Percentiles rank a stretch among this genome's conserved stretches.
Evolutionary conservation across 2,113 vertebrate species (phyloP).

Genomic region (Arenaria interpres): DNA sequence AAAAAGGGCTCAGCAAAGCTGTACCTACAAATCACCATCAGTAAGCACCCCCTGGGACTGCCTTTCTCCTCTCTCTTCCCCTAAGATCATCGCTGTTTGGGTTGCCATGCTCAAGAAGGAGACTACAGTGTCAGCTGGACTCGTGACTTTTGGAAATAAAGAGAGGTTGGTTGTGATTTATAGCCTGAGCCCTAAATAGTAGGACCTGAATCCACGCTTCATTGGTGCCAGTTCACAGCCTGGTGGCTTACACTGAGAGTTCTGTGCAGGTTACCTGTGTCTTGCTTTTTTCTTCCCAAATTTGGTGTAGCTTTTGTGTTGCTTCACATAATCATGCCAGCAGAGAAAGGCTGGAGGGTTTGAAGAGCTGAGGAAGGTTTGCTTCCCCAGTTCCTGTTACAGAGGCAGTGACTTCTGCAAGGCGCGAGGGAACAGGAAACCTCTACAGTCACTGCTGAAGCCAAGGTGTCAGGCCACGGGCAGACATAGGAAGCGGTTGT

Average conservation of each 20-base stretch:
- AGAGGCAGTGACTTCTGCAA: background rate
- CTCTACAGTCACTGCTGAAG: background rate
- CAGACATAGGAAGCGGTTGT: background rate
- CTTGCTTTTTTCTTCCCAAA: background rate
- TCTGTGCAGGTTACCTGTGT: background rate
- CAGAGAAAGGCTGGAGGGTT: background rate
- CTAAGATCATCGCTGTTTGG: background rate
- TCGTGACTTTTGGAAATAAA: background rate
- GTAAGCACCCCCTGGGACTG: background rate
- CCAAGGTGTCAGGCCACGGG: background rate
- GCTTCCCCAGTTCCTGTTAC: background rate
- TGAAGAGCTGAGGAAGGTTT: background rate
- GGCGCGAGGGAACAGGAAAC: background rate
- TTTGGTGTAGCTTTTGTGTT: background rate
- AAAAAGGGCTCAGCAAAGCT: background rate
- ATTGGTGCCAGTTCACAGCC: background rate
- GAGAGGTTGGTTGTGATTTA: background rate
- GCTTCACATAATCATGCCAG: background rate
- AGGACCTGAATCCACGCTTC: background rate
- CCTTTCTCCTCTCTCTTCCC: background rate
- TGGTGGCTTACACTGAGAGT: background rate
- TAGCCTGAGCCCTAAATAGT: background rate
- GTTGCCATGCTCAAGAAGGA: background rate
- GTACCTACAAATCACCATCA: background rate
- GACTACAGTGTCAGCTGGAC: background rate